Evolutionary conservation across 1,140 invertebrate genomes (phyloP), one percentile per base, ranked within the genome.

Genomic region (Marisa cornuarietis): DNA sequence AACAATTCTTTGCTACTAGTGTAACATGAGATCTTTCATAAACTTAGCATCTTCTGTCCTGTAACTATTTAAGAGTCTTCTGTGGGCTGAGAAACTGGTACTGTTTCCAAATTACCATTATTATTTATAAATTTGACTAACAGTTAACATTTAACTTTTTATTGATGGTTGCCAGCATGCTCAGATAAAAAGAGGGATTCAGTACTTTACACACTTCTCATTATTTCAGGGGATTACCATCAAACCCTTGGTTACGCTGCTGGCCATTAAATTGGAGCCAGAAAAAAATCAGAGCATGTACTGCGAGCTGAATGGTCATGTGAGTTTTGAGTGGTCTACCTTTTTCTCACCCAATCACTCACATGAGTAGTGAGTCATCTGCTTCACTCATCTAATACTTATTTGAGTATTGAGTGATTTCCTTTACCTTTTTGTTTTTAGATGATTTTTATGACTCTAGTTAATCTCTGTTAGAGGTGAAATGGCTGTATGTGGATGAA

Each of bases 251-350:
- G 98, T 99, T 0, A 95, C 95, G 90, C 95, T 97, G 85, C 92
- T 99, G 20, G 97, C 99, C 87, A 97, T 99, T 7, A 97, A 97
- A 88, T 94, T 96, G 68, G 85, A 88, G 83, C 96, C 96, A 88
- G 93, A 95, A 71, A 96, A 97, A 86, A 94, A 95, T 13, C 65
- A 80, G 10, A 96, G 96, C 11, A 98, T 99, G 96, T 98, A 98
- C 90, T 96, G 98, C 91, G 94, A 97, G 85, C 97, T 99, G 83
- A 96, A 97, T 89, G 95, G 96, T 90, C 94, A 96, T 91, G 97
- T 98, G 92, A 89, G 87, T 83, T 61, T 18, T 61, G 54, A 61
- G 54, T 18, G 26, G 49, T 73, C 0, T 52, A 11, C 54, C 8
- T 73, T 49, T 51, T 20, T 73, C 49, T 14, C 42, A 49, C n/a